These are phyloP conservation scores for Penelope pileata DNA, from an alignment of 2,113 vertebrate species.

Conservation along the genomic window DNA sequence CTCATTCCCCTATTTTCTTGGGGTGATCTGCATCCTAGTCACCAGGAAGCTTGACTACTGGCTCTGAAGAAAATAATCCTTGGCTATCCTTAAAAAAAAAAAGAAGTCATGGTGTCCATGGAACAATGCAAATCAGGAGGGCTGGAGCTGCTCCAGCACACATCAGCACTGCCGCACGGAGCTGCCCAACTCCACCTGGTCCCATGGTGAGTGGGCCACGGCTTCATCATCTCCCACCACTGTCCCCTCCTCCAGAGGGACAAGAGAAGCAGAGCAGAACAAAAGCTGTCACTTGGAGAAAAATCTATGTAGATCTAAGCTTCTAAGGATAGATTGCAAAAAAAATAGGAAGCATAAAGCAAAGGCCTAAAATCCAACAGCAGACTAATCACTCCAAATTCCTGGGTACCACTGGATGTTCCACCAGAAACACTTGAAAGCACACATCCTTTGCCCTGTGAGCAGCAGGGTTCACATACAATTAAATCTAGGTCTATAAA, in stretches of 20 bases:
- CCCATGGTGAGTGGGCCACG: not conserved
- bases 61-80: not conserved
- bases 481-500: not conserved
- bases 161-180: not conserved
- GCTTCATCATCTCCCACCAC: not conserved
- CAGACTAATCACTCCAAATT: not conserved
- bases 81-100: not conserved
- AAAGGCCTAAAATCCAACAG: not conserved
- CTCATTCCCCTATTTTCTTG: not conserved
- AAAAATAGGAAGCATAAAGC: not conserved
- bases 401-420: not conserved
- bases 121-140: not conserved
- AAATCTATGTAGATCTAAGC: not conserved
- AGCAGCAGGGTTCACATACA: not conserved
- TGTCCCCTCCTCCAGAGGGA: not conserved
- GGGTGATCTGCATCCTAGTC: not conserved
- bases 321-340: not conserved
- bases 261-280: not conserved
- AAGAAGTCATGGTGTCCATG: not conserved
- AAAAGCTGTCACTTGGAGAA: not conserved
- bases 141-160: not conserved
- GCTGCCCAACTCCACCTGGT: fast-evolving
- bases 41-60: not conserved
- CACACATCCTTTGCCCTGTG: not conserved
- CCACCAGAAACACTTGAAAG: not conserved